phyloP scores from a whole-genome alignment of 2,113 vertebrate genomes.

The Pipa parva region DNA sequence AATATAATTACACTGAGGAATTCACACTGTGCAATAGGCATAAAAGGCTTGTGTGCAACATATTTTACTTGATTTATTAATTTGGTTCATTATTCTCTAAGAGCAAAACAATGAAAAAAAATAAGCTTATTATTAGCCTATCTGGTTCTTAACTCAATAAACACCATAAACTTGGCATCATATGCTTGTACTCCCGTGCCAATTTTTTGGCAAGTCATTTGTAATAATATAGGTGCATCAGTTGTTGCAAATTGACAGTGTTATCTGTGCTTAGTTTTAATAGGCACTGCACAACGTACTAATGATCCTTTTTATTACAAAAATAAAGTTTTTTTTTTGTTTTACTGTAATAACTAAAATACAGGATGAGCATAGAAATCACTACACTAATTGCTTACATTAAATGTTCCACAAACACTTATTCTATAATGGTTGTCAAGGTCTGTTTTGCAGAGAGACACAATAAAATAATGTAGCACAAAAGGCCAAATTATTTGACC shows the following conservation, averaged over 20 bases:
- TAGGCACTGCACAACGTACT: not conserved
- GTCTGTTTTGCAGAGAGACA: not conserved
- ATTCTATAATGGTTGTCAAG: slow-evolving; percentile 6
- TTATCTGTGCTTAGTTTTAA: not conserved
- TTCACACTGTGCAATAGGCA: not conserved
- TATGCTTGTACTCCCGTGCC: not conserved
- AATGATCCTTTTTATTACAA: not conserved
- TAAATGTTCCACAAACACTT: not conserved
- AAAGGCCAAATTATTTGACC: slow-evolving; percentile 7
- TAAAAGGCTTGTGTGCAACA: not conserved
- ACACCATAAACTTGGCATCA: not conserved
- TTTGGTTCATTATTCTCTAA: not conserved
- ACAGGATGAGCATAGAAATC: not conserved
- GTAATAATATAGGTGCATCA: not conserved
- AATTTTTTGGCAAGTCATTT: not conserved
- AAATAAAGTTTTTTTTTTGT: no score
- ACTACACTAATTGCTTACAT: not conserved
- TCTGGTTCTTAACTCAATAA: not conserved
- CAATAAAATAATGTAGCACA: slow-evolving; percentile 2
- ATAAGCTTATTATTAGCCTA: slow-evolving; percentile 1
- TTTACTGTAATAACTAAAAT: no score
- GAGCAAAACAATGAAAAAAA: slow-evolving; percentile 2
- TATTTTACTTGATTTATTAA: slow-evolving; percentile 4
- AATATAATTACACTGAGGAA: not conserved
- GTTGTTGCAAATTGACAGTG: not conserved